phyloP scores from a whole-genome alignment of 1,140 invertebrate species.

The Panagrolaimus sp. region DNA sequence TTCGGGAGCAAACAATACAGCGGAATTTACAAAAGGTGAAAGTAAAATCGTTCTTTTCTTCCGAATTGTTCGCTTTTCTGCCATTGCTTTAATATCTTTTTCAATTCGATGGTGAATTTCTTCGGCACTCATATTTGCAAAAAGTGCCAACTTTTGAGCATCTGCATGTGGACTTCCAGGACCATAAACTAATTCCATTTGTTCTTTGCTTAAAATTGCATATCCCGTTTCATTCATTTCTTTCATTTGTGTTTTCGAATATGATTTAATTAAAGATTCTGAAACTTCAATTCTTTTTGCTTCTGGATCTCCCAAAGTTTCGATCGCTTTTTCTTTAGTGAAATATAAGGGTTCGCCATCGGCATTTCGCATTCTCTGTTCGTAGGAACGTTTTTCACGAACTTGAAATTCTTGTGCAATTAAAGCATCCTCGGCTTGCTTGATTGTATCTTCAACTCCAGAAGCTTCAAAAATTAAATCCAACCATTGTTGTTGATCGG shows the following conservation, averaged over 20 bases:
- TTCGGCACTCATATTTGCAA: neutral
- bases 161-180: conserved; percentile 25
- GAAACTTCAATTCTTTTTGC: conserved; percentile 17
- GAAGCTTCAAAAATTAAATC: conserved; percentile 30
- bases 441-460: conserved; percentile 26
- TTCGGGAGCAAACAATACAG: neutral
- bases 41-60: neutral
- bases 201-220: conserved; percentile 20
- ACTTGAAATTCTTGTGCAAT: neutral
- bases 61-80: neutral
- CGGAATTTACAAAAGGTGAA: neutral
- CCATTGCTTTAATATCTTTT: conserved; percentile 4
- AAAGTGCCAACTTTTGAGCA: neutral
- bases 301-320: conserved; percentile 29
- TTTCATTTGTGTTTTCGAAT: neutral
- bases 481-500: conserved; percentile 34
- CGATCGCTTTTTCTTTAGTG: conserved; percentile 31
- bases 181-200: conserved; percentile 33
- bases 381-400: neutral
- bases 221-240: conserved; percentile 25
- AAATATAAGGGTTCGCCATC: conserved; percentile 48
- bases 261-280: conserved; percentile 3
- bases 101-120: neutral
- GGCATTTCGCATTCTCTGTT: conserved; percentile 20
- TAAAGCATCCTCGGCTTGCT: conserved; percentile 27